Percentiles rank a stretch among this genome's conserved stretches.
Evolutionary conservation across 2,888 invertebrate species (phyloP).

Genomic region (Galeruca laticollis): DNA sequence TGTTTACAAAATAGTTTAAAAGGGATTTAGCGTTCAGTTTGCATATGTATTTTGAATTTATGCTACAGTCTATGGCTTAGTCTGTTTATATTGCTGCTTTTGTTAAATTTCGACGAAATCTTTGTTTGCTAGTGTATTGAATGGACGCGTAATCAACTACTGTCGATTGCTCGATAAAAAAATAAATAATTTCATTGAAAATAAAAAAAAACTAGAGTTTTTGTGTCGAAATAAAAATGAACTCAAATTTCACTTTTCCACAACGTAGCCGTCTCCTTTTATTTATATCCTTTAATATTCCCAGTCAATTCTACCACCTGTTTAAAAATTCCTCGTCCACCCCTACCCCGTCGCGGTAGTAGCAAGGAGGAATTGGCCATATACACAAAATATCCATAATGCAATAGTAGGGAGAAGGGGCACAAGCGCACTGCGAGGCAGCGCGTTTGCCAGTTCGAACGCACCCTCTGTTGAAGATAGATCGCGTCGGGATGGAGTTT

Average conservation of each 20-base stretch:
- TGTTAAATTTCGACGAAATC: too few species aligned
- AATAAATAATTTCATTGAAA: too few species aligned
- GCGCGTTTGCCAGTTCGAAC: slow-evolving; percentile 36
- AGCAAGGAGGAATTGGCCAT: slow-evolving; percentile 37
- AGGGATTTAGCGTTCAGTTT: too few species aligned
- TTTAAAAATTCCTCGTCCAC: slow-evolving; percentile 36
- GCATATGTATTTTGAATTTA: too few species aligned
- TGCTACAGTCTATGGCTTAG: too few species aligned
- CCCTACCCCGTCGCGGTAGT: slow-evolving; percentile 1
- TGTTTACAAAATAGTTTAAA: too few species aligned
- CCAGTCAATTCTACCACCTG: slow-evolving; percentile 35
- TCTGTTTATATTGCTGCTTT: too few species aligned
- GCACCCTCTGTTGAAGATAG: slow-evolving; percentile 18
- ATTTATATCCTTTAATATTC: slow-evolving; percentile 35
- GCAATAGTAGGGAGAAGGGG: slow-evolving; percentile 31
- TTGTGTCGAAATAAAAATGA: too few species aligned
- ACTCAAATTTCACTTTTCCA: slow-evolving; percentile 17
- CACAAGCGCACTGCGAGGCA: slow-evolving; percentile 21
- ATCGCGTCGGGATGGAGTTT: slow-evolving; percentile 26
- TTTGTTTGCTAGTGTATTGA: too few species aligned
- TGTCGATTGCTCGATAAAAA: too few species aligned
- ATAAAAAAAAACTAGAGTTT: too few species aligned
- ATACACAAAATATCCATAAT: slow-evolving; percentile 44
- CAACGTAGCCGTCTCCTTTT: slow-evolving; percentile 14
- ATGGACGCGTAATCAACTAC: too few species aligned